Conservation (phyloP, 2,888 invertebrate species). For the Ellobium chinense region DNA sequence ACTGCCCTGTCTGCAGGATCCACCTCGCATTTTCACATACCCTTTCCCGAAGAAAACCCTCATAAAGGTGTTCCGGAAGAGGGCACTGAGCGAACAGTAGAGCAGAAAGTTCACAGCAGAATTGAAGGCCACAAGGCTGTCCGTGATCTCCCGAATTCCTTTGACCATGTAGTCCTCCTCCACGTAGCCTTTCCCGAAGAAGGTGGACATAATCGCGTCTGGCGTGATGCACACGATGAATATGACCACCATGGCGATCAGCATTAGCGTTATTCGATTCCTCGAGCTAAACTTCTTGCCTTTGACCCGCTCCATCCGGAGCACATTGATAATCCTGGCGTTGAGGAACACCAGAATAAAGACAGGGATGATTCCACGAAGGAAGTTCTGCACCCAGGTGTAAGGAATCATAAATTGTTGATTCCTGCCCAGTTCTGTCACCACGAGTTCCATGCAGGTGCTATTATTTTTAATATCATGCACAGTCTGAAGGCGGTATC, state of each 20-base stretch:
- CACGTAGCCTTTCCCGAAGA: constrained; percentile 76
- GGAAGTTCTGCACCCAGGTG: constrained; percentile 73
- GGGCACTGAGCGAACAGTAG: constrained; percentile 74
- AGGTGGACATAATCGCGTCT: constrained; percentile 77
- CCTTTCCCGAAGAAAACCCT: constrained; percentile 42
- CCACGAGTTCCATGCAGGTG: constrained; percentile 59
- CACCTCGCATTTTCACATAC: constrained; percentile 18
- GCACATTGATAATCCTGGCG: constrained; percentile 72
- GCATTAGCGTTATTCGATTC: constrained; percentile 77
- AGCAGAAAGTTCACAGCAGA: constrained; percentile 77
- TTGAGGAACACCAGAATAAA: constrained; percentile 73
- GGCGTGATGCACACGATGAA: constrained; percentile 78
- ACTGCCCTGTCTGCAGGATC: background rate
- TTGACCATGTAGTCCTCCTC: constrained; percentile 73
- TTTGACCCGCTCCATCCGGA: constrained; percentile 68
- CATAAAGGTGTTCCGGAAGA: constrained; percentile 72
- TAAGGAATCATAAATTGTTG: constrained; percentile 72
- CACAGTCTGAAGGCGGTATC: constrained; percentile 67
- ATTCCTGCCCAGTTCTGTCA: constrained; percentile 68
- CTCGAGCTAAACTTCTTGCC: constrained; percentile 70
- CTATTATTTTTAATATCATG: constrained; percentile 57
- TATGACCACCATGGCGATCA: constrained; percentile 75
- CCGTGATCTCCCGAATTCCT: constrained; percentile 77
- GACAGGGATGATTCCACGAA: constrained; percentile 75
- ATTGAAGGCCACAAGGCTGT: constrained; percentile 75